Evolutionary conservation across 2,113 vertebrate genomes (phyloP).

Genomic region (Chloropsis cyanopogon): DNA sequence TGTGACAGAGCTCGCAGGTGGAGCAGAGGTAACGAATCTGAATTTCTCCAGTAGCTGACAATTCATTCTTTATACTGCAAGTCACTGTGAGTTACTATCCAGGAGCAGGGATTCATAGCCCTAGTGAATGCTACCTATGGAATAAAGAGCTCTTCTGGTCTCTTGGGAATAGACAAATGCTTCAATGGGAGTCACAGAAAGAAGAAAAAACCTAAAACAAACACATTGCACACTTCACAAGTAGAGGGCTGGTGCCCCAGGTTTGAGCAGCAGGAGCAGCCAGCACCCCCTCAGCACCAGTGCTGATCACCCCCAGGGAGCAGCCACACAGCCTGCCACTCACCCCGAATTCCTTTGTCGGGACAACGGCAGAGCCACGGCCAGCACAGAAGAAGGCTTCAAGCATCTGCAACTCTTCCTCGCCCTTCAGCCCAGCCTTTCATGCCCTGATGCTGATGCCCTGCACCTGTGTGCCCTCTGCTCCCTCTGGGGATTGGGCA

Average conservation of each 20-base stretch:
- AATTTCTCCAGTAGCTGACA: neutral
- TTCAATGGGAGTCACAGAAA: neutral
- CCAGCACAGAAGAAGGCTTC: neutral
- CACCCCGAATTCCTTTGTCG: neutral
- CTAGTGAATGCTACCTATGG: neutral
- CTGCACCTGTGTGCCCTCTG: neutral
- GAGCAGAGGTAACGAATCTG: neutral
- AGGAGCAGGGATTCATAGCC: neutral
- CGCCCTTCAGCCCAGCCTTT: neutral
- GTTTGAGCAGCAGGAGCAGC: neutral
- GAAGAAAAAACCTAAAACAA: neutral
- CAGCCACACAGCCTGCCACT: neutral
- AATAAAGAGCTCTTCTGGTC: neutral
- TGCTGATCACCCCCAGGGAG: neutral
- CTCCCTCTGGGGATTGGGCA: neutral
- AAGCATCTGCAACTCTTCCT: accelerated
- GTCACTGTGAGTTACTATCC: neutral
- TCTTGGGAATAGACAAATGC: neutral
- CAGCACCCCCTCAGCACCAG: neutral
- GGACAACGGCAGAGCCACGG: no score
- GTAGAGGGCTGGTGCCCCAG: neutral
- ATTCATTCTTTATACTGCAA: neutral
- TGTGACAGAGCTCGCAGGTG: neutral
- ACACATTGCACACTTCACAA: neutral
- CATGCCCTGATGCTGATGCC: neutral